Evolutionary conservation across 2,888 invertebrate genomes (phyloP), one percentile per base, ranked within the genome.

Genomic region (Gymnocheta viridis): DNA sequence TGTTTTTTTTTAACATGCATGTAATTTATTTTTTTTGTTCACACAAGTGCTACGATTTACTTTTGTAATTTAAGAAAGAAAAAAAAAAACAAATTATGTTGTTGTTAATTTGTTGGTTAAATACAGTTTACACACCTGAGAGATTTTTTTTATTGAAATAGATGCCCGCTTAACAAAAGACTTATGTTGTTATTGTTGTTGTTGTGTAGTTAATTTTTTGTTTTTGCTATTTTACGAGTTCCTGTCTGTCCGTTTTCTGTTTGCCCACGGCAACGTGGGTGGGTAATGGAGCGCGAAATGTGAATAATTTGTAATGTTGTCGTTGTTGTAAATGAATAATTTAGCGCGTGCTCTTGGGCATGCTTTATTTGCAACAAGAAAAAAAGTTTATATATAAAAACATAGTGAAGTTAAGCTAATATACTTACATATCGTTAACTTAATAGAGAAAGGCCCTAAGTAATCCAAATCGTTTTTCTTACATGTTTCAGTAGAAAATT

Each of bases 231-330:
- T n/a, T n/a, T 70, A 38, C 10, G 54, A 49, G 41, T 47, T 17
- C 38, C n/a, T n/a, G 38, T 69, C 3, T 10, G 24, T 54, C 0
- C 44, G 49, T 70, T 62, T 9, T 67, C 49, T 44, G 32, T 72
- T 51, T 38, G 60, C 69, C 35, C 27, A 44, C 54, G 44, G 72
- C 72, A 69, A 69, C 64, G 84, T 84, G 84, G 84, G 84, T 86
- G 86, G 85, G 77, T 82, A 86, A 86, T 85, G 82, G 86, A 73
- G 86, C 85, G 84, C 72, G 80, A 80, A 86, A 81, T 81, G 70
- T 72, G 78, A 64, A 76, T 76, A 78, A 72, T 85, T 60, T 41
- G 51, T 73, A 27, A 64, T 72, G 62, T 72, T 73, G 49, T 22
- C 19, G 27, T 51, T 69, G 27, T 77, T 69, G 74, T 49, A 70